Conservation (phyloP, 2,113 vertebrate genomes). For the Barnardius zonarius region DNA sequence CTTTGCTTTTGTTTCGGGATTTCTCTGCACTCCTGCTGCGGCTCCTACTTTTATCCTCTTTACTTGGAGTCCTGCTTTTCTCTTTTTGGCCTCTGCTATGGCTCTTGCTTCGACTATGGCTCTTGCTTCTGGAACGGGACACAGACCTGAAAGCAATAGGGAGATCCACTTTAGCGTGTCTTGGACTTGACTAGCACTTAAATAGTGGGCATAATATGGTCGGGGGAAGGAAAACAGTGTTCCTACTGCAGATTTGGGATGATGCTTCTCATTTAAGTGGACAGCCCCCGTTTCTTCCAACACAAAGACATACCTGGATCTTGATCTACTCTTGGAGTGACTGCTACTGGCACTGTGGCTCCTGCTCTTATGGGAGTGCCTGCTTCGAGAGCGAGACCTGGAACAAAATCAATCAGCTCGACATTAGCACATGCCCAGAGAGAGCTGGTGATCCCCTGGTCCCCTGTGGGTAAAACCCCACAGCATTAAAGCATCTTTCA, state of each 20-base stretch:
- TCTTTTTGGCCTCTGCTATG: conserved; percentile 77
- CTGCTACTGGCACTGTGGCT: conserved; percentile 90
- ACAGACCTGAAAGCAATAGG: conserved; percentile 77
- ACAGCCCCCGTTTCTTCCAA: not conserved
- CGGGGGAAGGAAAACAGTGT: not conserved
- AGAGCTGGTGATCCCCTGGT: not conserved
- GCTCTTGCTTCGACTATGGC: conserved; percentile 79
- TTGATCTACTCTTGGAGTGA: conserved; percentile 81
- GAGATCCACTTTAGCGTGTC: not conserved
- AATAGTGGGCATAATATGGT: fast-evolving
- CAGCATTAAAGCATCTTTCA: not conserved
- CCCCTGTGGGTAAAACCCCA: not conserved
- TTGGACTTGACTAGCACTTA: not conserved
- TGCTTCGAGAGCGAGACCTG: conserved; percentile 93
- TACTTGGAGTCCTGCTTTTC: conserved; percentile 82
- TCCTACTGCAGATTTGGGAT: not conserved
- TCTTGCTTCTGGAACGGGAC: conserved; percentile 85
- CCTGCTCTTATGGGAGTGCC: conserved; percentile 90
- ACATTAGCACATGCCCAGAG: fast-evolving
- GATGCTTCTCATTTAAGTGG: not conserved
- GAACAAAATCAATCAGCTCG: not conserved
- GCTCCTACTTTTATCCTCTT: conserved; percentile 78
- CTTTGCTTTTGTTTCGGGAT: conserved; percentile 73
- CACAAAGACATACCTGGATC: conserved; percentile 81
- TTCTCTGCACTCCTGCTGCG: conserved; percentile 75